Base-by-base conservation (phyloP, 2,113 vertebrate species). In the Bombycilla garrulus region DNA sequence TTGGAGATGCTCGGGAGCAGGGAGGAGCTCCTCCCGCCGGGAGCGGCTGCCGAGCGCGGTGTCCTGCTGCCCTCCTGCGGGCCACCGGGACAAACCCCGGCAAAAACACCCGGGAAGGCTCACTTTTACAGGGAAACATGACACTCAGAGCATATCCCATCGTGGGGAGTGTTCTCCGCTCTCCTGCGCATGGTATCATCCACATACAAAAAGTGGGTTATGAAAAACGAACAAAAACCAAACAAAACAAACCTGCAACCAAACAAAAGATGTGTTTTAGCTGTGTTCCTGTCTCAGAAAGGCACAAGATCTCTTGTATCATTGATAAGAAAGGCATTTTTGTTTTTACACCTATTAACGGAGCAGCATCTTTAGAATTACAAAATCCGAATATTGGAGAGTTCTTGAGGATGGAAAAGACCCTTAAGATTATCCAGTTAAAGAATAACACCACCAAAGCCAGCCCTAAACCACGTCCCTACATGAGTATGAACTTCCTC, bases 41-140 rank as follows among this genome's bases (percentile, higher is more conserved):
- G 24, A 7, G 24, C 33, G 17, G 38, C 29, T 24, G 56, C 22
- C 4, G 9, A 58, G 14, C 15, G 82, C 22, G 94, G 45, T 36
- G 45, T 72, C 58, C 89, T 97, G 90, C 95, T 96, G 95, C 97
- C 96, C 95, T 81, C 97, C 82, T 36, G 96, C 51, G 95, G 97
- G 56, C 61, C 2, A 2, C 28, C 16, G 22, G 21, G 4, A 10
- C 5, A 5, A 48, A 6, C 3, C 10, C 18, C 4, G 7, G 6
- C 0, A 29, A 28, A 20, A 4, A 0, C 12, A 3, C 1, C 15
- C 12, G 0, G 2, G 5, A 10, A 50, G 33, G 33, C 5, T 3
- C 20, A 0, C 11, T 48, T 8, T 5, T 51, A 0, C 0, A 0
- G 0, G 25, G 21, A 40, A 74, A 26, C 11, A 2, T 26, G 31